A percentile compares a stretch with the other conserved stretches of the same genome.
Conservation (phyloP, 2,113 vertebrate species). For the Pachyramphus minor region DNA sequence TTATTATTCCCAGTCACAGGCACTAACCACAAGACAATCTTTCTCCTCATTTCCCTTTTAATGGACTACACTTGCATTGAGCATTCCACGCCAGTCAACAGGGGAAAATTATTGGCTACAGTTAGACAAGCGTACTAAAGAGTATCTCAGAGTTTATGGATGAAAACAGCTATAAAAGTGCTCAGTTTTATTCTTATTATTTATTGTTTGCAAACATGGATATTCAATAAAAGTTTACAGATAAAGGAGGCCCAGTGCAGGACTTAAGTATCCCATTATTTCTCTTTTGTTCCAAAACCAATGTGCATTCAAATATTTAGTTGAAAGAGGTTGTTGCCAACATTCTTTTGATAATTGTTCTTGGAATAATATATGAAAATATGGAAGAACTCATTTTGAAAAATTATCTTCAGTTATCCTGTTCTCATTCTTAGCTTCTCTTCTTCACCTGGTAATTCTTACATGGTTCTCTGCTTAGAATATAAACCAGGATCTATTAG, state of each 20-base stretch:
- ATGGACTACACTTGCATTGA: slow-evolving; percentile 36
- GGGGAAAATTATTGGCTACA: slow-evolving; percentile 9
- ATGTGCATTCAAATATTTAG: neutral
- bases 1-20: slow-evolving; percentile 32
- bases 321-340: neutral
- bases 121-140: slow-evolving; percentile 4
- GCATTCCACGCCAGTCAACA: slow-evolving; percentile 37
- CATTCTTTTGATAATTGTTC: neutral
- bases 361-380: neutral
- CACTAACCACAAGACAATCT: slow-evolving; percentile 18
- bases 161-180: slow-evolving; percentile 49
- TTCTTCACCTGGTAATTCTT: neutral
- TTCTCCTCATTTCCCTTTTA: slow-evolving; percentile 51
- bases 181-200: slow-evolving; percentile 49
- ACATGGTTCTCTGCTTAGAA: neutral
- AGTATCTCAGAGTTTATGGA: slow-evolving; percentile 29
- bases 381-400: neutral
- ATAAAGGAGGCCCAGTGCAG: neutral
- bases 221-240: slow-evolving; percentile 17
- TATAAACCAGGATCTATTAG: neutral
- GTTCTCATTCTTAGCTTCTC: neutral
- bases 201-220: slow-evolving; percentile 52
- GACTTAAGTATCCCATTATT: slow-evolving; percentile 5
- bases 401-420: neutral
- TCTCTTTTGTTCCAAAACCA: slow-evolving; percentile 7